Evolutionary conservation across 2,888 invertebrate genomes (phyloP).

Genomic region (Aspidiotus rigidus): DNA sequence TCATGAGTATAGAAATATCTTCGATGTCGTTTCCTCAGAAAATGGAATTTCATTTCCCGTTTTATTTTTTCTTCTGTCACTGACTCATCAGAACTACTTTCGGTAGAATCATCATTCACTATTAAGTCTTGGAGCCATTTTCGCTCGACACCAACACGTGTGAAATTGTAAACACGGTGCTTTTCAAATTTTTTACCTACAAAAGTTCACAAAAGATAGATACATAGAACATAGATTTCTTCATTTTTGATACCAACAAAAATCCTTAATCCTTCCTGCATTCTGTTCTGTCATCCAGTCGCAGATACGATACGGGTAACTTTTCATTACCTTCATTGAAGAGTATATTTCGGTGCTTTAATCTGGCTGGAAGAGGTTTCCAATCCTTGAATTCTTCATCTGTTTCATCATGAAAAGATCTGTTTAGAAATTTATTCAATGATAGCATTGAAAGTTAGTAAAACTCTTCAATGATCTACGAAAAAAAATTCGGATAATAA

Average conservation of each 20-base stretch:
- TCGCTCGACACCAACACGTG: conserved; percentile 68
- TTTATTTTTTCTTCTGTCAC: conserved; percentile 62
- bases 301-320: no score
- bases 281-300: no score
- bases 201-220: neutral
- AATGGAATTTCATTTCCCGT: conserved; percentile 63
- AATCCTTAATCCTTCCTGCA: no score
- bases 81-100: conserved; percentile 56
- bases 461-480: neutral
- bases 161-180: conserved; percentile 68
- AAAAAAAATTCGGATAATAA: conserved; percentile 14
- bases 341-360: no score
- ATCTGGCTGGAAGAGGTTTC: no score
- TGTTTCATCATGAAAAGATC: conserved; percentile 41
- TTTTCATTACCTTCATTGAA: no score
- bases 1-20: conserved; percentile 66
- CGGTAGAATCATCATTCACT: conserved; percentile 58
- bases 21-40: conserved; percentile 61
- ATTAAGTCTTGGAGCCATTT: conserved; percentile 79
- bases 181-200: conserved; percentile 61
- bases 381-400: conserved; percentile 38
- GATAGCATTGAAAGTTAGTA: neutral
- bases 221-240: no score
- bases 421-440: neutral
- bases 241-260: no score